These are phyloP conservation scores for Campoplex capitator DNA, from an alignment of 2,888 invertebrate species.

Conservation along the genomic window DNA sequence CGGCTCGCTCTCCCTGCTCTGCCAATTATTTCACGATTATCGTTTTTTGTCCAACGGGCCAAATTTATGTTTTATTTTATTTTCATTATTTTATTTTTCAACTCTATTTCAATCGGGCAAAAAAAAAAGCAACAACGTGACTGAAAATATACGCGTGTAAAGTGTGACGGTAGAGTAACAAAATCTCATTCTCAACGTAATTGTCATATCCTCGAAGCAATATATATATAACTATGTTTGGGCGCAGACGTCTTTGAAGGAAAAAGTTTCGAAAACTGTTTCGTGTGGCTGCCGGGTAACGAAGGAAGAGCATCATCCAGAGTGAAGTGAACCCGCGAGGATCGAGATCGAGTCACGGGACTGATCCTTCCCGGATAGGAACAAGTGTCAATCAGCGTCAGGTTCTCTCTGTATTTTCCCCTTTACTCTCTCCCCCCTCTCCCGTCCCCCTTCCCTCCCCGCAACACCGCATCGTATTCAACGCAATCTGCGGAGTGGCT, in stretches of 20 bases:
- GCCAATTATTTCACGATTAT: conserved; percentile 53
- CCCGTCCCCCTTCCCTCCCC: neutral
- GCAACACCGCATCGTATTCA: conserved; percentile 70
- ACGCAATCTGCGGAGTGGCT: conserved; percentile 75
- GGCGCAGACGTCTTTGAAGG: neutral
- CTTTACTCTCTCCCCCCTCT: neutral
- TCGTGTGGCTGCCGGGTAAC: neutral
- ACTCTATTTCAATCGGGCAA: too few relatives aligned
- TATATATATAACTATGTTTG: neutral
- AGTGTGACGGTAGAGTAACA: neutral
- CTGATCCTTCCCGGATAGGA: conserved; percentile 76
- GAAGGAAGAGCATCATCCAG: conserved; percentile 17
- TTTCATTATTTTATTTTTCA: neutral
- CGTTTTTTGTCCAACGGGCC: neutral
- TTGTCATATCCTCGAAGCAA: neutral
- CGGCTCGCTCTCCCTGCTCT: conserved; percentile 22
- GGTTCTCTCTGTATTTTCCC: conserved; percentile 47
- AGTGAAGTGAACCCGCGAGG: conserved; percentile 40
- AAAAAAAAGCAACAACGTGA: too few relatives aligned
- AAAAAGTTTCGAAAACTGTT: conserved; percentile 29
- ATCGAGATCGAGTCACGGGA: conserved; percentile 63
- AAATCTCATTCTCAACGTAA: conserved; percentile 7
- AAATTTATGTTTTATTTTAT: conserved; percentile 25
- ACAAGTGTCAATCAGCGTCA: conserved; percentile 82
- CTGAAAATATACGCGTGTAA: too few relatives aligned